Evolutionary conservation across 2,113 vertebrate species (phyloP).

Genomic region (Morone saxatilis): DNA sequence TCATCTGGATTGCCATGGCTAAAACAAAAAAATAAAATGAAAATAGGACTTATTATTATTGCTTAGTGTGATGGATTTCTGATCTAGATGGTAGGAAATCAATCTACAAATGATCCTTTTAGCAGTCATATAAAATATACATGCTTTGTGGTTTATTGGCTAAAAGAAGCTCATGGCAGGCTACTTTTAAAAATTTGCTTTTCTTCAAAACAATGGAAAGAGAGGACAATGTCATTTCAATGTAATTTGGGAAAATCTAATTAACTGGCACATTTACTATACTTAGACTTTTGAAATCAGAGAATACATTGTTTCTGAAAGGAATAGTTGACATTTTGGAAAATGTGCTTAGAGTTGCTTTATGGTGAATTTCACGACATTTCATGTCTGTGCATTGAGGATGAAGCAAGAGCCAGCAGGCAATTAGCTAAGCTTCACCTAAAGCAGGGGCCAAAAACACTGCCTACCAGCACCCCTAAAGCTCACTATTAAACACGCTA

Average conservation of each 20-base stretch:
- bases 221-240: not conserved
- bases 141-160: conserved; percentile 19
- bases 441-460: not conserved
- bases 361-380: not conserved
- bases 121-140: not conserved
- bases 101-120: conserved; percentile 4
- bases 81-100: conserved; percentile 31
- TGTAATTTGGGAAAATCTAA: not conserved
- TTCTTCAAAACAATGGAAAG: not conserved
- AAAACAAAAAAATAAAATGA: not conserved
- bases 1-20: not conserved
- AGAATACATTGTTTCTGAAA: not conserved
- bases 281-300: too few species aligned
- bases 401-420: not conserved
- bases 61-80: conserved; percentile 16
- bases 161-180: conserved; percentile 6
- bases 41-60: not conserved
- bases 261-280: too few species aligned
- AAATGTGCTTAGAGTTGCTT: not conserved
- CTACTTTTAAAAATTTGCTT: not conserved
- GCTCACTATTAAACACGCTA: not conserved
- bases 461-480: not conserved
- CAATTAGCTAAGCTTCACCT: not conserved
- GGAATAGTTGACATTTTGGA: not conserved
- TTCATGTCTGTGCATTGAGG: not conserved